Percentiles rank a stretch among this genome's conserved stretches.
Conservation (phyloP, 2,888 invertebrate genomes). For the Pachycephus smyrnensis region DNA sequence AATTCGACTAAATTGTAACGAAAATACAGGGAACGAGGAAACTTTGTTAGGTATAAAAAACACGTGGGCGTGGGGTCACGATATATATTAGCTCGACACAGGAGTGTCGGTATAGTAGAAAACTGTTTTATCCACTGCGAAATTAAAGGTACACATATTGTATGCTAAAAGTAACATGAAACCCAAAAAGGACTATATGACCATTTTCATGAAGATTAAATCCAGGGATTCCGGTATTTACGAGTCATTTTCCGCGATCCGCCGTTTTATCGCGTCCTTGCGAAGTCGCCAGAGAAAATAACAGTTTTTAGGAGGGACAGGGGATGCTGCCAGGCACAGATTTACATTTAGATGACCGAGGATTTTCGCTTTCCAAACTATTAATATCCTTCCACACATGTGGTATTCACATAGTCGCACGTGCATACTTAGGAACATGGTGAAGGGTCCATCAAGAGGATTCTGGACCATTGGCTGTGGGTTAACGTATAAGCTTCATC, state of each 20-base stretch:
- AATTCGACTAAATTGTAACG: background rate
- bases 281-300: slow-evolving; percentile 6
- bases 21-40: background rate
- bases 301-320: slow-evolving; percentile 5
- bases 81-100: background rate
- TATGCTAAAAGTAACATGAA: background rate
- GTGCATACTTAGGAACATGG: background rate
- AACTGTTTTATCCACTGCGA: background rate
- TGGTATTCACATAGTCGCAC: background rate
- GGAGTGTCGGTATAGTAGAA: background rate
- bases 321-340: slow-evolving; percentile 1
- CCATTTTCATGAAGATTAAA: background rate
- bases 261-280: background rate
- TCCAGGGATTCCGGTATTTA: background rate
- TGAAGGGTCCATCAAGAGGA: background rate
- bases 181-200: background rate
- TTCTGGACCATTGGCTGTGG: background rate
- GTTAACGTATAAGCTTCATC: background rate
- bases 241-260: background rate
- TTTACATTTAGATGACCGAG: slow-evolving; percentile 17
- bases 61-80: background rate
- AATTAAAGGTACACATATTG: background rate
- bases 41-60: background rate
- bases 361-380: background rate
- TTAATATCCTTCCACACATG: background rate